These are phyloP conservation scores for Mesochorus sp. DNA, from an alignment of 2,888 invertebrate species.

Conservation along the genomic window DNA sequence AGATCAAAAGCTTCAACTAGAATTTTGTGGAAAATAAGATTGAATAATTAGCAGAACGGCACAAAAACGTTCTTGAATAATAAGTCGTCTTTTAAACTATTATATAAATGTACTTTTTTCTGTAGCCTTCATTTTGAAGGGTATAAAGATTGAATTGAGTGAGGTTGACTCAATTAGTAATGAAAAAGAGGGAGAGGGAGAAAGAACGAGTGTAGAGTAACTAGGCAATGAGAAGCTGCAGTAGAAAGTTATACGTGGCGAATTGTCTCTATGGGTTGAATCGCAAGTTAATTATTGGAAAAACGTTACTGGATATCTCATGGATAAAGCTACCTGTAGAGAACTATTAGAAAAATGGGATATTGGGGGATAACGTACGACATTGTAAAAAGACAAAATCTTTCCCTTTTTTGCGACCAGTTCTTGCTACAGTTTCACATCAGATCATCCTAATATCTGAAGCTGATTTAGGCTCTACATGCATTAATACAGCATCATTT, in stretches of 20 bases:
- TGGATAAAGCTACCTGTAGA: conserved; percentile 8
- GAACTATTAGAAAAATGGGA: not conserved
- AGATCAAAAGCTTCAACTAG: too few species aligned
- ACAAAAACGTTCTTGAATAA: too few species aligned
- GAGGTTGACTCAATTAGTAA: not conserved
- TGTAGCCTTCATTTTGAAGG: not conserved
- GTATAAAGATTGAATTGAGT: not conserved
- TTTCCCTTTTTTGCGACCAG: not conserved
- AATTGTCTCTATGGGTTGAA: not conserved
- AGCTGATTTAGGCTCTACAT: too few species aligned
- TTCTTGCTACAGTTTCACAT: too few species aligned
- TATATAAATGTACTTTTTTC: too few species aligned
- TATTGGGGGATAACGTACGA: not conserved
- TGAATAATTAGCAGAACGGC: too few species aligned
- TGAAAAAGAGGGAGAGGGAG: not conserved
- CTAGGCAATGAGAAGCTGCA: not conserved
- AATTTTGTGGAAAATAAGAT: too few species aligned
- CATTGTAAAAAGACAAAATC: not conserved
- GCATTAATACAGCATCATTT: too few species aligned
- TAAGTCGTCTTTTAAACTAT: too few species aligned
- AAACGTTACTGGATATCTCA: conserved; percentile 46
- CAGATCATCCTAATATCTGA: too few species aligned
- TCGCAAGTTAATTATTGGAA: conserved; percentile 59
- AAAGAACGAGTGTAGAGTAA: not conserved
- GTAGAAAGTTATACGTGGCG: not conserved